Evolutionary conservation across 2,888 invertebrate genomes (phyloP).

Genomic region (Agrilus biguttatus): DNA sequence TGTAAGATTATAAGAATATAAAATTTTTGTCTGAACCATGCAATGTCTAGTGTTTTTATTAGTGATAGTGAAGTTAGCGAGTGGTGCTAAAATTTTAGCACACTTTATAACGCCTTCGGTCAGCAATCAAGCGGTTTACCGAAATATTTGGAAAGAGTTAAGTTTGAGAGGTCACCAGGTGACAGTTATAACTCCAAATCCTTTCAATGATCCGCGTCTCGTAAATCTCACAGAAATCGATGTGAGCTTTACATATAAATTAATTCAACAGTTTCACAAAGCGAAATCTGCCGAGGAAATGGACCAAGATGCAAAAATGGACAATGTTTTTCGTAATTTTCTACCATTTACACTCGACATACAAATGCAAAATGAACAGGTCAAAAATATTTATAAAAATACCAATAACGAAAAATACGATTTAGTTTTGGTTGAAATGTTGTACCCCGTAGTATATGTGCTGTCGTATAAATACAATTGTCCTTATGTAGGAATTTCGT

Average conservation of each 20-base stretch:
- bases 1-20: too few relatives aligned
- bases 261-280: not conserved
- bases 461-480: constrained; percentile 13
- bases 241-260: constrained; percentile 12
- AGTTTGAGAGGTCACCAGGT: constrained; percentile 21
- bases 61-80: too few relatives aligned
- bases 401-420: constrained; percentile 15
- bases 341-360: constrained; percentile 11
- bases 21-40: too few relatives aligned
- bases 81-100: constrained; percentile 15
- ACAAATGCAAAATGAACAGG: constrained; percentile 7
- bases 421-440: constrained; percentile 15
- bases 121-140: constrained; percentile 19
- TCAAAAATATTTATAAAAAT: constrained; percentile 12
- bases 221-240: constrained; percentile 23
- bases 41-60: too few relatives aligned
- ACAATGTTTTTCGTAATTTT: constrained; percentile 1
- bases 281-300: not conserved
- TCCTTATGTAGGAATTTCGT: constrained; percentile 13
- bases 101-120: constrained; percentile 17
- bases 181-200: constrained; percentile 21
- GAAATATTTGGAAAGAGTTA: constrained; percentile 17
- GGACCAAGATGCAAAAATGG: constrained; percentile 9
- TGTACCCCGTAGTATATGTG: constrained; percentile 11
- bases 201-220: constrained; percentile 17